Percentiles rank a stretch among this genome's conserved stretches.
phyloP scores from a whole-genome alignment of 1,140 invertebrate species.

The Leptinotarsa lineolata region DNA sequence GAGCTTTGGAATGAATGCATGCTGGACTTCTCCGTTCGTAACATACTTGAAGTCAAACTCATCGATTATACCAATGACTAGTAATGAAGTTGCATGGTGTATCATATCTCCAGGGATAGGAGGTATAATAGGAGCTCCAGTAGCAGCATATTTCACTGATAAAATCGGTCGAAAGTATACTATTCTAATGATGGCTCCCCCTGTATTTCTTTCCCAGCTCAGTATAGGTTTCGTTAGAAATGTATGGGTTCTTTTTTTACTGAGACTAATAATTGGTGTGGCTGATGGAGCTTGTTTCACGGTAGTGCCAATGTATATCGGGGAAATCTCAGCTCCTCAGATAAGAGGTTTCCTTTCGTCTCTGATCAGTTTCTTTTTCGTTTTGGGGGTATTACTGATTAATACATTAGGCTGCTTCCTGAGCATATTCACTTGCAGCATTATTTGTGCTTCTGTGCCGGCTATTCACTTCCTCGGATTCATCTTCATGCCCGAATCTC shows the following conservation, averaged over 20 bases:
- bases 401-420: conserved; percentile 68
- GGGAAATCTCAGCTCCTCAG: conserved; percentile 68
- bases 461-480: conserved; percentile 67
- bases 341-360: conserved; percentile 62
- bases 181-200: conserved; percentile 60
- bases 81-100: conserved; percentile 42
- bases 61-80: conserved; percentile 14
- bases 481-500: conserved; percentile 76
- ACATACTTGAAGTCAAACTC: conserved; percentile 4
- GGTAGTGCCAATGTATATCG: conserved; percentile 67
- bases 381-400: conserved; percentile 68
- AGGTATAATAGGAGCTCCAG: conserved; percentile 58
- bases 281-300: conserved; percentile 69
- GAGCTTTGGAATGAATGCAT: conserved; percentile 6
- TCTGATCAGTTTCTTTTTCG: conserved; percentile 35
- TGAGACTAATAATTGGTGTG: conserved; percentile 64
- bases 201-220: conserved; percentile 67
- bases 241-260: conserved; percentile 46
- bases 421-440: conserved; percentile 61
- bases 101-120: conserved; percentile 57
- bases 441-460: conserved; percentile 63
- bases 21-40: conserved; percentile 19
- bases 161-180: conserved; percentile 65
- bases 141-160: conserved; percentile 56
- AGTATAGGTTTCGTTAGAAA: conserved; percentile 61